A percentile compares a stretch with the other conserved stretches of the same genome.
Evolutionary conservation across 2,113 vertebrate species (phyloP).

Genomic region (Oryzias celebensis): DNA sequence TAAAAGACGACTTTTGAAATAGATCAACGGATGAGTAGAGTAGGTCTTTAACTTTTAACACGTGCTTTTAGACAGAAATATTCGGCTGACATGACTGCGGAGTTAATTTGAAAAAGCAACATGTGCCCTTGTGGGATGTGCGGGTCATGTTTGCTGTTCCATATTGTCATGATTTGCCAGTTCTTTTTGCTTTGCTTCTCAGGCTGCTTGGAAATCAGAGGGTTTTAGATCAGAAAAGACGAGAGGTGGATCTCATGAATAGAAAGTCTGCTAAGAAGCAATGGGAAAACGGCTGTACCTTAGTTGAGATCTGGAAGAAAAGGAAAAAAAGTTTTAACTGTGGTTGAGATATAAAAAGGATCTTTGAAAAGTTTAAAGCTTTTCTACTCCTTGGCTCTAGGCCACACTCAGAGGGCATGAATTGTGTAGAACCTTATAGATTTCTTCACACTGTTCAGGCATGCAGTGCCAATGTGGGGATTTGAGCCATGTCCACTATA

Average conservation of each 20-base stretch:
- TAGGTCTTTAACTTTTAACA: no score
- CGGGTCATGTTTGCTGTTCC: neutral
- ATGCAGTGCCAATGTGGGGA: slow-evolving; percentile 33
- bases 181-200: slow-evolving; percentile 34
- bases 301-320: slow-evolving; percentile 32
- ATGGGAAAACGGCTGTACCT: slow-evolving; percentile 27
- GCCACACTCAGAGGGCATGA: slow-evolving; percentile 51
- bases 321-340: slow-evolving; percentile 24
- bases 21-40: no score
- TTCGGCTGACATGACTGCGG: no score
- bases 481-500: slow-evolving; percentile 57
- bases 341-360: slow-evolving; percentile 21
- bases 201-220: slow-evolving; percentile 31
- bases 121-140: neutral
- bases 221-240: slow-evolving; percentile 48
- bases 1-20: no score
- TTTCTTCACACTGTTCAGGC: slow-evolving; percentile 47
- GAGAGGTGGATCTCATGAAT: slow-evolving; percentile 31
- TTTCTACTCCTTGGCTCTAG: slow-evolving; percentile 21
- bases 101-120: no score
- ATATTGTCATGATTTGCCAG: slow-evolving; percentile 12
- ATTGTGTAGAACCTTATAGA: slow-evolving; percentile 55
- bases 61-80: slow-evolving; percentile 32
- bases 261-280: slow-evolving; percentile 19
- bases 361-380: slow-evolving; percentile 54